Conservation (phyloP, 2,888 invertebrate genomes). For the Drosophila acutilabella region DNA sequence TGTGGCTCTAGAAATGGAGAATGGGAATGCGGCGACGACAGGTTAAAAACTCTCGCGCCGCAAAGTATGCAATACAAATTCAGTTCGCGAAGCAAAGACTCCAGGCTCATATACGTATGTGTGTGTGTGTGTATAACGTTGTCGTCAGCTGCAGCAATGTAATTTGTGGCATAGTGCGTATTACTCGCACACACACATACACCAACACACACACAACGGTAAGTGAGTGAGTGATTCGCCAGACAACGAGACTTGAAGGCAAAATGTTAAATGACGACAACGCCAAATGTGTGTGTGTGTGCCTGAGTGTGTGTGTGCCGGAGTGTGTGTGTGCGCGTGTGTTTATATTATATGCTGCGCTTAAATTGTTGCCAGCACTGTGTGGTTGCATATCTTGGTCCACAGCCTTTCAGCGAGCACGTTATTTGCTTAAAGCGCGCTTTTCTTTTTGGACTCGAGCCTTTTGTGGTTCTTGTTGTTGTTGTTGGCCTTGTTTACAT, state of each 20-base stretch:
- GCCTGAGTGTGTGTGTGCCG: constrained; percentile 11
- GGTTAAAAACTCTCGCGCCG: constrained; percentile 65
- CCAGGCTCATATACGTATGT: constrained; percentile 50
- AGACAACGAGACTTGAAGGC: constrained; percentile 80
- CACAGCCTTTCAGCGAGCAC: constrained; percentile 1
- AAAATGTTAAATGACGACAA: constrained; percentile 77
- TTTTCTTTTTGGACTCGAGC: constrained; percentile 21
- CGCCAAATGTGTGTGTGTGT: constrained; percentile 16
- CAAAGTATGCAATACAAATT: constrained; percentile 75
- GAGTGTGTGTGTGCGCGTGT: constrained; percentile 17
- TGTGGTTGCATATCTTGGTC: constrained; percentile 37
- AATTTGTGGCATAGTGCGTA: constrained; percentile 67
- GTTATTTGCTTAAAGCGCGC: constrained; percentile 53
- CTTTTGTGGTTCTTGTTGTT: constrained; percentile 33
- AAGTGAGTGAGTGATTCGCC: constrained; percentile 79
- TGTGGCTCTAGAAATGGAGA: neutral
- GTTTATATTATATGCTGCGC: constrained; percentile 45
- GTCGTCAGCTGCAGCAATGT: constrained; percentile 70
- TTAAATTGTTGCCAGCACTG: constrained; percentile 48
- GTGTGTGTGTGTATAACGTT: constrained; percentile 38
- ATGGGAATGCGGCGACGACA: constrained; percentile 52
- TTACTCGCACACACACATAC: constrained; percentile 28
- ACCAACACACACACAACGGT: constrained; percentile 39
- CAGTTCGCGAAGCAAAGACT: constrained; percentile 48
- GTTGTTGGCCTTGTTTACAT: constrained; percentile 52